Evolutionary conservation across 2,113 vertebrate genomes (phyloP).

Genomic region (Cavia aperea): DNA sequence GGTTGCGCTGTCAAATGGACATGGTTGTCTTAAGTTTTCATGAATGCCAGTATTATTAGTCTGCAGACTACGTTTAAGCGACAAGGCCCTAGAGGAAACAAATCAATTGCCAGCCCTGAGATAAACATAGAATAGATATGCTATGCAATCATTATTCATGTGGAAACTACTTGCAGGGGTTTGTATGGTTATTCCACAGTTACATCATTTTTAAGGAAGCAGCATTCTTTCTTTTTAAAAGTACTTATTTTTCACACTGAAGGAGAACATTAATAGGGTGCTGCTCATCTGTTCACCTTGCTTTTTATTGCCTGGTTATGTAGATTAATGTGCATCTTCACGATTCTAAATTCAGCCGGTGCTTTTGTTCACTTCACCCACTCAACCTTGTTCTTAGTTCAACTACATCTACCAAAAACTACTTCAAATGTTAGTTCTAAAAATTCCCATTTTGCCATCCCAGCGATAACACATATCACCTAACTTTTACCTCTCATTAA

Average conservation of each 20-base stretch:
- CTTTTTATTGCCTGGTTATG: slow-evolving; percentile 43
- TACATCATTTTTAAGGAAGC: slow-evolving; percentile 34
- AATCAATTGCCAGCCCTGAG: slow-evolving; percentile 22
- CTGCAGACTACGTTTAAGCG: background rate
- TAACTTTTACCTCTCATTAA: background rate
- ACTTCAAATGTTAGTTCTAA: slow-evolving; percentile 11
- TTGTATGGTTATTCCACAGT: slow-evolving; percentile 10
- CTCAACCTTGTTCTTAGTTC: slow-evolving; percentile 32
- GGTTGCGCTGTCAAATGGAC: background rate
- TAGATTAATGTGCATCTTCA: slow-evolving; percentile 42
- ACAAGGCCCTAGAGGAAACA: background rate
- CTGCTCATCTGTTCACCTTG: slow-evolving; percentile 46
- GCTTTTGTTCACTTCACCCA: slow-evolving; percentile 30
- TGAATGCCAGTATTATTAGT: background rate
- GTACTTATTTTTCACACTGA: background rate
- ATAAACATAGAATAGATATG: slow-evolving; percentile 6
- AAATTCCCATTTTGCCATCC: slow-evolving; percentile 21
- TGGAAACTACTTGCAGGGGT: slow-evolving; percentile 16
- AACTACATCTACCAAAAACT: background rate
- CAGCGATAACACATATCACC: background rate
- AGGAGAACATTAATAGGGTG: background rate
- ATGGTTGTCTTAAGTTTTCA: background rate
- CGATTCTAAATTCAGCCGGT: slow-evolving; percentile 22
- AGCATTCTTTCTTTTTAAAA: background rate
- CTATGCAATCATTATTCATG: slow-evolving; percentile 30